Conservation (phyloP, 1,140 invertebrate genomes). For the Aphis gossypii region DNA sequence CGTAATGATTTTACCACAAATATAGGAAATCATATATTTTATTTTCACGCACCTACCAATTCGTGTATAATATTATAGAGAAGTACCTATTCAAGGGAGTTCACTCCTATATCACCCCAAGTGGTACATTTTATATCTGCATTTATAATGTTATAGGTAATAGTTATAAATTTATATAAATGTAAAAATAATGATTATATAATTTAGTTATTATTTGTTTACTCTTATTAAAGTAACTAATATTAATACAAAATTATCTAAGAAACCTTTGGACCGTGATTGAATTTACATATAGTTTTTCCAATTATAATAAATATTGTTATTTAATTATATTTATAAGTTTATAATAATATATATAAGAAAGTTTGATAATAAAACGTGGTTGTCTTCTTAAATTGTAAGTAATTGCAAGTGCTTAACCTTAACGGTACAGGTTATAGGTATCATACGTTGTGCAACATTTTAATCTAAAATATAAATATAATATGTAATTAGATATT, state of each 20-base stretch:
- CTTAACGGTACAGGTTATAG: not conserved
- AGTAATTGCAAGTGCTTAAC: not conserved
- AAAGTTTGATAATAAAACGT: not conserved
- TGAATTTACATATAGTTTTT: not conserved
- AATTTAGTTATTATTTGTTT: not conserved
- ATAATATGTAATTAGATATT: not conserved
- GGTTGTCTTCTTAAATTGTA: not conserved
- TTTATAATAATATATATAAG: not conserved
- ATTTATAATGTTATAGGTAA: not conserved
- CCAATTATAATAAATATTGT: not conserved
- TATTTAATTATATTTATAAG: not conserved
- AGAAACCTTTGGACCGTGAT: not conserved
- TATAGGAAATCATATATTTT: not conserved
- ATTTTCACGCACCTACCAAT: not conserved
- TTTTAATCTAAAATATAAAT: conserved; percentile 20
- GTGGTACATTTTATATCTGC: not conserved
- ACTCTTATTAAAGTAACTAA: not conserved
- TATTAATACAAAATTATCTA: not conserved
- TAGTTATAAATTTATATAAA: no score
- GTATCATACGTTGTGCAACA: not conserved
- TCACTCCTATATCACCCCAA: not conserved
- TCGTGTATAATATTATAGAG: no score
- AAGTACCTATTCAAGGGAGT: no score
- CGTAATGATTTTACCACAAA: not conserved
- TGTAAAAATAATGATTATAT: no score